phyloP scores from a whole-genome alignment of 2,797 vertebrate species.

The Yasuhikotakia modesta region DNA sequence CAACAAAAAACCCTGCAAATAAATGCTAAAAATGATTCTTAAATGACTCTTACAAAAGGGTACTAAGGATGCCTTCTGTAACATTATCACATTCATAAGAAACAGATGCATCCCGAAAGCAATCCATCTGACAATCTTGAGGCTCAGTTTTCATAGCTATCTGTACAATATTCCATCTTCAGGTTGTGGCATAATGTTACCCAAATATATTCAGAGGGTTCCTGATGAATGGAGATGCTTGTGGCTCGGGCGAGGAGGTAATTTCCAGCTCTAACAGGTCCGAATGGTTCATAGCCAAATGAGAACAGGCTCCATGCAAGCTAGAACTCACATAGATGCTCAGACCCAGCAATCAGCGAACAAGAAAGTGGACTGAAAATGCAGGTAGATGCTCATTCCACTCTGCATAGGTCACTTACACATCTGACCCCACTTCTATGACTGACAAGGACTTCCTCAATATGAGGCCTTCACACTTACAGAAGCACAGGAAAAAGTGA shows the following conservation, averaged over 20 bases:
- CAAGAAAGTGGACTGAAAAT: constrained; percentile 32
- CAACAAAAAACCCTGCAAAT: background rate
- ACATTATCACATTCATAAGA: background rate
- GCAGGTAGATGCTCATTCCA: constrained; percentile 52
- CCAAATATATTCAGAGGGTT: constrained; percentile 73
- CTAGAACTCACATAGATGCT: constrained; percentile 25
- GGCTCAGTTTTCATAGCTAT: constrained; percentile 28
- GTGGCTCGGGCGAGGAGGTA: constrained; percentile 68
- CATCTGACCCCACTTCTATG: constrained; percentile 17
- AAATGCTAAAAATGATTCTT: constrained; percentile 10
- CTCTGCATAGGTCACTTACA: constrained; percentile 61
- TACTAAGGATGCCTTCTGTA: background rate
- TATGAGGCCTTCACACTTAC: constrained; percentile 5
- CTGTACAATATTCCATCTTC: constrained; percentile 50
- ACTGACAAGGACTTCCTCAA: constrained; percentile 34
- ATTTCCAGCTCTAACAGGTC: constrained; percentile 80
- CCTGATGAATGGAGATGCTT: constrained; percentile 67
- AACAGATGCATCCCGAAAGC: constrained; percentile 19
- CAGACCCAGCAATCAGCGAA: constrained; percentile 38
- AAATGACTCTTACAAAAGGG: background rate
- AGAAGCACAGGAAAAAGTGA: background rate
- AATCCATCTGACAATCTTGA: constrained; percentile 12
- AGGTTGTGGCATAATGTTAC: constrained; percentile 69
- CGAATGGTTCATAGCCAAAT: constrained; percentile 65
- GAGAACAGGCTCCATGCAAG: constrained; percentile 63